These are phyloP conservation scores for Sturmia bella DNA, from an alignment of 2,888 invertebrate species.

Conservation along the genomic window DNA sequence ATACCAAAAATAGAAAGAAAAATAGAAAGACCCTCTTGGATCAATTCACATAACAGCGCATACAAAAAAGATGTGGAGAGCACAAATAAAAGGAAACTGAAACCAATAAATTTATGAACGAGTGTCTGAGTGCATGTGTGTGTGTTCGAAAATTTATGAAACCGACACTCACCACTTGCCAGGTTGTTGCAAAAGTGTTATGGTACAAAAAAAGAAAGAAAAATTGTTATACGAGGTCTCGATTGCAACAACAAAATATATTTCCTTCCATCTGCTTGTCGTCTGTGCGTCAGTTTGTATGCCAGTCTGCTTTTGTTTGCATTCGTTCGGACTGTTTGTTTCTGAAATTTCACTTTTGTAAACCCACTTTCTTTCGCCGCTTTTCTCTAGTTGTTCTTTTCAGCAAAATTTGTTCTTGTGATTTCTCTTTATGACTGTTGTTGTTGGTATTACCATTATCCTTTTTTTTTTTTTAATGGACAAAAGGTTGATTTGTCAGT, in stretches of 20 bases:
- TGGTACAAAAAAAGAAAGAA: too few species aligned
- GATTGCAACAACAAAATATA: slow-evolving; percentile 57
- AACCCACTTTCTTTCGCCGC: slow-evolving; percentile 9
- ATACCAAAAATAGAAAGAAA: background rate
- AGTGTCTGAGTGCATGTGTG: too few species aligned
- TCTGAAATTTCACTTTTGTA: slow-evolving; percentile 11
- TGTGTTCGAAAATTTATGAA: slow-evolving; percentile 18
- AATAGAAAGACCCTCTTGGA: background rate
- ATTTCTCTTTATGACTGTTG: background rate
- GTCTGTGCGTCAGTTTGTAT: background rate
- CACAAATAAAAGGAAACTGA: slow-evolving; percentile 1
- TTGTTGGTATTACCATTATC: slow-evolving; percentile 18
- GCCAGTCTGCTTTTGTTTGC: background rate
- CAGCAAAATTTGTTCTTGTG: too few species aligned
- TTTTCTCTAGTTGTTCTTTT: slow-evolving; percentile 6
- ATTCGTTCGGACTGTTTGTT: background rate
- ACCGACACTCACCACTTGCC: slow-evolving; percentile 51
- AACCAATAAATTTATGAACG: slow-evolving; percentile 20
- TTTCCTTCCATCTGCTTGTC: slow-evolving; percentile 41
- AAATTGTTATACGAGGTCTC: slow-evolving; percentile 49
- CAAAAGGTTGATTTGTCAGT: slow-evolving; percentile 20
- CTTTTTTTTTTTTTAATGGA: slow-evolving; percentile 5
- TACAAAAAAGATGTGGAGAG: background rate
- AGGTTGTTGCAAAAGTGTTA: slow-evolving; percentile 27
- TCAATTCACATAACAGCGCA: background rate